These are phyloP conservation scores for Mionectes macconnelli DNA, from an alignment of 2,113 vertebrate species.

Conservation along the genomic window DNA sequence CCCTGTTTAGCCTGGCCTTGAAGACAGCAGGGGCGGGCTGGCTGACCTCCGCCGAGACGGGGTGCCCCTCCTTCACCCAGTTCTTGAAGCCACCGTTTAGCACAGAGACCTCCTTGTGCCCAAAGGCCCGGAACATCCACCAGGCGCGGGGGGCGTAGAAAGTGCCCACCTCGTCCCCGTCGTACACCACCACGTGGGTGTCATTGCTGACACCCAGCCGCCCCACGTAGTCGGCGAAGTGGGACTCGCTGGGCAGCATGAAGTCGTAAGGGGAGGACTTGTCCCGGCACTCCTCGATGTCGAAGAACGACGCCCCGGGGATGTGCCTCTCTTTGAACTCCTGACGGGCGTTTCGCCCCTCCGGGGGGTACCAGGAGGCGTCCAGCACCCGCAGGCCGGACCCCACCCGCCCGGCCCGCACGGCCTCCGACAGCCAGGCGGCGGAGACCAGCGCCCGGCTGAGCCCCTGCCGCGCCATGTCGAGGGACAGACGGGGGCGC, in stretches of 20 bases:
- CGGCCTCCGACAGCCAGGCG: slow-evolving; percentile 84
- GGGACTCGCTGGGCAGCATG: slow-evolving; percentile 82
- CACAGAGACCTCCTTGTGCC: slow-evolving; percentile 86
- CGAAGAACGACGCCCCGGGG: slow-evolving; percentile 86
- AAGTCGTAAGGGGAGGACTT: slow-evolving; percentile 78
- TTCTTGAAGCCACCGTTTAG: slow-evolving; percentile 89
- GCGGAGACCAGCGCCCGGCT: slow-evolving; percentile 79
- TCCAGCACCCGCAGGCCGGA: slow-evolving; percentile 83
- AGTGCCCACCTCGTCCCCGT: slow-evolving; percentile 84
- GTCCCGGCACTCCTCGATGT: slow-evolving; percentile 90
- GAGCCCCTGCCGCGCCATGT: slow-evolving; percentile 71
- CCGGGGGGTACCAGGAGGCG: slow-evolving; percentile 88
- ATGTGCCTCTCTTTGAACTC: slow-evolving; percentile 87
- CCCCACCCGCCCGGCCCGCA: slow-evolving; percentile 70
- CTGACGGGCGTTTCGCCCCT: slow-evolving; percentile 75
- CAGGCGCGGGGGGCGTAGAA: slow-evolving; percentile 88
- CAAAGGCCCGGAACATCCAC: slow-evolving; percentile 96
- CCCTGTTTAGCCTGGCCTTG: slow-evolving; percentile 71
- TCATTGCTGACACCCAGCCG: slow-evolving; percentile 82
- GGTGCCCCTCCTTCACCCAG: slow-evolving; percentile 84
- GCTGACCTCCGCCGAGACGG: slow-evolving; percentile 74
- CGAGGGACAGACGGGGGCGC: background rate
- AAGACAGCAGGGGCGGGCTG: slow-evolving; percentile 70
- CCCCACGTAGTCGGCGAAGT: slow-evolving; percentile 84
- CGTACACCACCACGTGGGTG: slow-evolving; percentile 93